Base-by-base conservation (phyloP, 2,888 invertebrate genomes). In the Hyalella azteca region DNA sequence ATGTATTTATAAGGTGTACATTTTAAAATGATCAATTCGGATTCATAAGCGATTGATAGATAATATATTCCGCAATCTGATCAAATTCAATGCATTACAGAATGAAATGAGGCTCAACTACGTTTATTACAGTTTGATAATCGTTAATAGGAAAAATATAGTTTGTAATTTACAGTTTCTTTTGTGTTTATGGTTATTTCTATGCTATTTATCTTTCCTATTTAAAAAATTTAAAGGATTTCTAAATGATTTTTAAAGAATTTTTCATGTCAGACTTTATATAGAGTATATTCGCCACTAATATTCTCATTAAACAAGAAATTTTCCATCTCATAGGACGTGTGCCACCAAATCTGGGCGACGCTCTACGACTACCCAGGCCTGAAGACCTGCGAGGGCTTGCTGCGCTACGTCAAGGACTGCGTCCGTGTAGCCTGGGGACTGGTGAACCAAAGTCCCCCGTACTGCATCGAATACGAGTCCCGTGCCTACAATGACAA, bases 331-430 rank as follows among this genome's bases (percentile, higher is more conserved):
- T 79, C 85, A 19, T 87, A 91, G 91, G 91, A 91, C 86, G 91
- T 91, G 1, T 89, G 90, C 83, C 88, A 89, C 41, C 92, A 95
- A 90, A 92, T 98, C 85, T 92, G 95, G 88, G 93, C 93, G 85
- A 97, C 97, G 0, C 90, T 98, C 26, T 95, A 95, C 87, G 97
- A 97, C 89, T 98, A 97, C 89, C 95, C 96, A 45, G 94, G 95
- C 87, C 90, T 98, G 86, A 93, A 93, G 85, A 89, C 91, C 0
- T 96, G 95, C 87, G 90, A 91, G 0, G 92, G 93, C 40, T 90
- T 97, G 80, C 91, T 92, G 86, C 92, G 92, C 85, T 95, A 95
- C 88, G 93, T 95, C 78, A 91, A 92, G 41, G 93, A 93, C 54
- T 93, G 95, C 82, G 94, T 95, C 59, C 91, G 93, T 81, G 91